These are phyloP conservation scores for Pseudorectes ferrugineus DNA, from an alignment of 2,113 vertebrate species.

Conservation along the genomic window DNA sequence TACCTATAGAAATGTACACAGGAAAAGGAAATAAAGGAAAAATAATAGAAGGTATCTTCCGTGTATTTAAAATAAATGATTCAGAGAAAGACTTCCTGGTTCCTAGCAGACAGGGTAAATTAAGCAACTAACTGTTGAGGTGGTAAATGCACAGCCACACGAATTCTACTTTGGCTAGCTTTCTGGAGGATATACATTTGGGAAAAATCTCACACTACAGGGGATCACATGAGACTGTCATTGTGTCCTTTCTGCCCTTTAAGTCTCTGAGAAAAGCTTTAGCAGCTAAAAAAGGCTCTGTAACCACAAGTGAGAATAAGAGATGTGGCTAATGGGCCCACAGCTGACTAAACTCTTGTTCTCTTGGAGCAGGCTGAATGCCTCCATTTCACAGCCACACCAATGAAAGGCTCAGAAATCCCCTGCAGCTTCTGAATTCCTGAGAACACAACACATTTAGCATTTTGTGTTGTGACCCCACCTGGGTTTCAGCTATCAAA, in stretches of 20 bases:
- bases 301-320: not conserved
- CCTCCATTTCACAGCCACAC: not conserved
- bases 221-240: not conserved
- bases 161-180: not conserved
- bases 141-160: not conserved
- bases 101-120: not conserved
- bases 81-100: not conserved
- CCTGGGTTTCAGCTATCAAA: not conserved
- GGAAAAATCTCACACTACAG: not conserved
- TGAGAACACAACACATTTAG: conserved; percentile 12
- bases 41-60: not conserved
- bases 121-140: not conserved
- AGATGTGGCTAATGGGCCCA: not conserved
- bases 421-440: not conserved
- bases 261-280: not conserved
- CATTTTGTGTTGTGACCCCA: not conserved
- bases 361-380: not conserved
- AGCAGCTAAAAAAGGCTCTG: not conserved
- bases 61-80: not conserved
- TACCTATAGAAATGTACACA: not conserved
- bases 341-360: not conserved
- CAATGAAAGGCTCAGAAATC: not conserved
- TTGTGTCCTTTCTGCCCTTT: not conserved
- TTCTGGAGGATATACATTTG: not conserved
- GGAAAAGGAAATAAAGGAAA: not conserved